phyloP scores from a whole-genome alignment of 2,888 invertebrate species.

The Neuroscelio doddi region DNA sequence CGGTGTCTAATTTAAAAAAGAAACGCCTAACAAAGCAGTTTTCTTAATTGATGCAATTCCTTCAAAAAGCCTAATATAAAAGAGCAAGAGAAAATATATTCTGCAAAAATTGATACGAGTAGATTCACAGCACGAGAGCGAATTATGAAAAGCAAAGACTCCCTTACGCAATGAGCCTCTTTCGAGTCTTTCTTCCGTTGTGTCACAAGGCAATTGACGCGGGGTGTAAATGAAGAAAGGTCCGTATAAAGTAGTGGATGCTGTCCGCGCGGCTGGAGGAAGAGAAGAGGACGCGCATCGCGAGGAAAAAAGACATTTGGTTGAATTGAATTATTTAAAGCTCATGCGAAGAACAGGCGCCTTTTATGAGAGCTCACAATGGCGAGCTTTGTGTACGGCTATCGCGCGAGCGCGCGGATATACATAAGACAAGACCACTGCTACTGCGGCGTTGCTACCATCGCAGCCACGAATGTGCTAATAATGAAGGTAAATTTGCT shows the following conservation, averaged over 20 bases:
- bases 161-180: constrained; percentile 41
- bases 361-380: constrained; percentile 68
- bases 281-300: constrained; percentile 40
- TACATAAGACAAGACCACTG: constrained; percentile 46
- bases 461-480: constrained; percentile 64
- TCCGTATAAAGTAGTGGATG: constrained; percentile 36
- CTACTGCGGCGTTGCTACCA: constrained; percentile 46
- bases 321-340: constrained; percentile 70
- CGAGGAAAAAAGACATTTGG: constrained; percentile 58
- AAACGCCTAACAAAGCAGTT: constrained; percentile 33
- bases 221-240: constrained; percentile 46
- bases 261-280: constrained; percentile 44
- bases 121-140: constrained; percentile 26
- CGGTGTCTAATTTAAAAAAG: no score
- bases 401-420: constrained; percentile 53
- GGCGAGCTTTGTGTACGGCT: constrained; percentile 62
- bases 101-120: constrained; percentile 43
- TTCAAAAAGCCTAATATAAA: constrained; percentile 24
- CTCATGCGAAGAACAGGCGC: constrained; percentile 63
- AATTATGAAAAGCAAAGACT: constrained; percentile 20
- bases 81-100: constrained; percentile 28
- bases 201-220: constrained; percentile 45
- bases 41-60: constrained; percentile 40
- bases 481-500: constrained; percentile 70
- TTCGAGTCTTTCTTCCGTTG: constrained; percentile 41